phyloP scores from a whole-genome alignment of 2,888 invertebrate genomes.

The Polyommatus icarus region DNA sequence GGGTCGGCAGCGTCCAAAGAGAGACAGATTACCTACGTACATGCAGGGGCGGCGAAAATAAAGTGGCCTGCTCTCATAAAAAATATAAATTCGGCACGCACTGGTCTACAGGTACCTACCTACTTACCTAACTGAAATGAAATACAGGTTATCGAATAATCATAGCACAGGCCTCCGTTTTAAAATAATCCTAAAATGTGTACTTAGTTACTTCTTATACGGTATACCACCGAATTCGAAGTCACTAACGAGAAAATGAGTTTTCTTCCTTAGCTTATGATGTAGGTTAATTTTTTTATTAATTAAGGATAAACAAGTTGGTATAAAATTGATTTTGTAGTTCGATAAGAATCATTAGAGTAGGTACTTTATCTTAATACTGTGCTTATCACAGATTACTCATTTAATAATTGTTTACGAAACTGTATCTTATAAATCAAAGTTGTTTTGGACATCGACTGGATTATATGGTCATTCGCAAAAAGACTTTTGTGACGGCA shows the following conservation, averaged over 20 bases:
- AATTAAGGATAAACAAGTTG: neutral
- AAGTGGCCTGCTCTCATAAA: too few species aligned
- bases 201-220: too few species aligned
- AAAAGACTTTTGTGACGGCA: neutral
- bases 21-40: too few species aligned
- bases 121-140: too few species aligned
- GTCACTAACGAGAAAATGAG: neutral
- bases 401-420: conserved; percentile 21
- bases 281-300: neutral
- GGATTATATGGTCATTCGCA: conserved; percentile 1
- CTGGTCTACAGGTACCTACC: too few species aligned
- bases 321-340: neutral
- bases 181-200: too few species aligned
- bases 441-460: conserved; percentile 21
- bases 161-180: too few species aligned
- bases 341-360: neutral
- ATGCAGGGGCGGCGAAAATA: too few species aligned
- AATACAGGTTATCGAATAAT: too few species aligned
- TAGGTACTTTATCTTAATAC: conserved; percentile 1
- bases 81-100: too few species aligned
- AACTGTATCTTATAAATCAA: conserved; percentile 25
- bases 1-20: too few species aligned
- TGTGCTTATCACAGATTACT: conserved; percentile 20
- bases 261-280: neutral
- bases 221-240: neutral